Base-by-base conservation (phyloP, 2,113 vertebrate species). In the Euleptes europaea region DNA sequence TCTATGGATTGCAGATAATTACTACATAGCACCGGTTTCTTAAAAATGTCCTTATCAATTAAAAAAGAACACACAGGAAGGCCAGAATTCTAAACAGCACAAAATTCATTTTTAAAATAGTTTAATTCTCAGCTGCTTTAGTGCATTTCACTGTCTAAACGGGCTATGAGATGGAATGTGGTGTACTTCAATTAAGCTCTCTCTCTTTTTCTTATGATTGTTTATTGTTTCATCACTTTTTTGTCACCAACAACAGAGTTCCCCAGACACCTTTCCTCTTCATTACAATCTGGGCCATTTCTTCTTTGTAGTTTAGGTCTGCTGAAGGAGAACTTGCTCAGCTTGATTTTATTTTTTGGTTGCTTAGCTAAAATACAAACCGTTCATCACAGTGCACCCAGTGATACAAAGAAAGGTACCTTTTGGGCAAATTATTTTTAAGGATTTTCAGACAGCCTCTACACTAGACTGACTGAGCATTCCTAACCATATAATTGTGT, bases 71-170 rank as follows among this genome's bases (percentile, higher is more conserved):
- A 17, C 82, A 79, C 26, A 23, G 72, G 73, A 63, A 80, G 79
- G 87, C 90, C 57, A 90, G 47, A 87, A 90, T 86, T 87, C 85
- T 77, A 44, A 35, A 85, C 75, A n/a, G 0, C 87, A 80, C 83
- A 86, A 86, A 90, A 86, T 87, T 71, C 90, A 86, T 88, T 94
- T 90, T 67, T 77, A 17, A 89, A 93, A 82, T 81, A 54, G 2
- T 44, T 72, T 2, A 75, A 66, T 92, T 85, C 67, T 88, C 54
- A 80, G 9, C 38, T 85, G 26, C 1, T 80, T 40, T 31, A 91
- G 83, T 57, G 78, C 42, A 76, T 60, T 85, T 66, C 54, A 13
- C 12, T 73, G 14, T 66, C 65, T 87, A 84, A 93, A 86, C 13
- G 88, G 0, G 0, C 31, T 86, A 12, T 38, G 88, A 90, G 65